Conservation (phyloP, 1,140 invertebrate species). For the Thaumatotibia leucotreta region DNA sequence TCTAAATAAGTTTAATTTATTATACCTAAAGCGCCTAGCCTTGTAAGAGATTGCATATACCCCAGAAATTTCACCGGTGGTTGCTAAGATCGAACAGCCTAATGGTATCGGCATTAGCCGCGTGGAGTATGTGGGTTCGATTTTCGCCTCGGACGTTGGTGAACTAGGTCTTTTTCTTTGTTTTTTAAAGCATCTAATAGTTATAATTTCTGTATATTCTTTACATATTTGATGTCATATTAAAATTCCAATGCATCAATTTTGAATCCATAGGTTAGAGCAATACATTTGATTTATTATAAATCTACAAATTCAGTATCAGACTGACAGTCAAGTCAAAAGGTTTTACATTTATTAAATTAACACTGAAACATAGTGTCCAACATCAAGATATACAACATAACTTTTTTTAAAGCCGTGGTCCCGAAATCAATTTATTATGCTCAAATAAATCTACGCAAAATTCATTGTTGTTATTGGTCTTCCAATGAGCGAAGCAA, state of each 20-base stretch:
- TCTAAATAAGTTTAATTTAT: no score
- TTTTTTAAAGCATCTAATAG: no score
- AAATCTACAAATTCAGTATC: not conserved
- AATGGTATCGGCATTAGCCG: no score
- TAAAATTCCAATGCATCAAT: not conserved
- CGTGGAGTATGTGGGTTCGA: no score
- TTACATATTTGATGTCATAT: not conserved
- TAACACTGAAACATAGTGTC: conserved; percentile 1
- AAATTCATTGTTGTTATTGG: conserved; percentile 13
- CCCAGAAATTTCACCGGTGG: no score
- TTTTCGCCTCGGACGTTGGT: no score
- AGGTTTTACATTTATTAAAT: not conserved
- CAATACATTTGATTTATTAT: not conserved
- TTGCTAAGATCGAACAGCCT: no score
- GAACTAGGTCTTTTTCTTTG: no score
- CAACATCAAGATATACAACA: conserved; percentile 12
- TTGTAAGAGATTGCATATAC: no score
- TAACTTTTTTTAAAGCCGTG: conserved; percentile 15
- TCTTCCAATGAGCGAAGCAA: conserved; percentile 28
- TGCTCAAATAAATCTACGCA: conserved; percentile 14
- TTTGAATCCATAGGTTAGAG: not conserved
- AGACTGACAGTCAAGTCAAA: not conserved
- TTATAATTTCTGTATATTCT: no score
- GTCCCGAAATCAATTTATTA: conserved; percentile 15
- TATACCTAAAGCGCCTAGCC: no score